Evolutionary conservation across 2,888 invertebrate species (phyloP), one percentile per base, ranked within the genome.

Genomic region (Drosophila neotestacea): DNA sequence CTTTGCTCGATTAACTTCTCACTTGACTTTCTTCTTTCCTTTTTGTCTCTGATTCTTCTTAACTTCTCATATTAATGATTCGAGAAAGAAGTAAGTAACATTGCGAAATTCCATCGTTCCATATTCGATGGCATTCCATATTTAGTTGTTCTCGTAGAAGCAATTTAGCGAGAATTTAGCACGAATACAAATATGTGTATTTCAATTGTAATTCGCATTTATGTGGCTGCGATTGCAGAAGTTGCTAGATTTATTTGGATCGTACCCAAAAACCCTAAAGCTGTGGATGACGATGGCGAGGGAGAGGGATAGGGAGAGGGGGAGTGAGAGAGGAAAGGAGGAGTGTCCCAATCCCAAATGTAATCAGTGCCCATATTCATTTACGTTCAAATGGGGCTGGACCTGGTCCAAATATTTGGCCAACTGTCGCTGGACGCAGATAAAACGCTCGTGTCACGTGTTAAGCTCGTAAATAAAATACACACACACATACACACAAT

Each of bases 351-450:
- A 32, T 67, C 81, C 73, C 78, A 81, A 84, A 81, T 77, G 80
- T 81, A 81, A 81, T 81, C 87, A 81, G 77, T 77, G 81, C 48
- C 59, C 59, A 68, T 55, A 59, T 63, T 74, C 79, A 69, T 68
- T 74, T 79, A 42, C 52, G 68, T 55, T 28, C 79, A 78, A 62
- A 55, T 56, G 54, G 51, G 39, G 6, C 16, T 63, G 68, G 46
- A 42, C 44, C 41, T 39, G 63, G 60, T 68, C 58, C 27, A 55
- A 61, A 58, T 56, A 65, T 62, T 62, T 75, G 76, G 70, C 70
- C 79, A 76, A 74, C 70, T 79, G 75, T 63, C 79, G 74, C 73
- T 73, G 72, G 51, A 41, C 68, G 63, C 69, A 60, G 68, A 75
- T 75, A 74, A 79, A 79, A 79, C 58, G 79, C 58, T 61, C 22